phyloP scores from a whole-genome alignment of 2,888 invertebrate species.

The Euzetes globulus region DNA sequence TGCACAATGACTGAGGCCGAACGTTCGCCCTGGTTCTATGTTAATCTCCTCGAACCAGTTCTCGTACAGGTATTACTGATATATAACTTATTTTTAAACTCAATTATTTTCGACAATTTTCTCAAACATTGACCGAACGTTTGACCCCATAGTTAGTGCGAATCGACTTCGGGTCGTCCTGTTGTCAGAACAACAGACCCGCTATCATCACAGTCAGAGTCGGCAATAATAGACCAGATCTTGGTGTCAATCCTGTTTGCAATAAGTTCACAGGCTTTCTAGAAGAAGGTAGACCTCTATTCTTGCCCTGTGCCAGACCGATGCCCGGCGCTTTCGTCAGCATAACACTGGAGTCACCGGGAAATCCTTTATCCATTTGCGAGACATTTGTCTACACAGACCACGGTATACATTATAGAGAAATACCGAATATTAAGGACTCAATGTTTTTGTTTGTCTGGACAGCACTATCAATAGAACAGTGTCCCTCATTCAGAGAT shows the following conservation, averaged over 20 bases:
- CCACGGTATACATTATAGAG: conserved; percentile 50
- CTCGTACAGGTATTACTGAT: conserved; percentile 64
- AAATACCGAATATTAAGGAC: background rate
- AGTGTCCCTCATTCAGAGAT: conserved; percentile 84
- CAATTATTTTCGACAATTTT: background rate
- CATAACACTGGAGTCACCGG: conserved; percentile 71
- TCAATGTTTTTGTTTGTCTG: no score
- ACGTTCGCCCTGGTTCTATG: conserved; percentile 85
- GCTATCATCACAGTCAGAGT: conserved; percentile 81
- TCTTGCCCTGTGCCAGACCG: conserved; percentile 85
- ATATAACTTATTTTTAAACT: background rate
- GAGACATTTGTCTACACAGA: conserved; percentile 92
- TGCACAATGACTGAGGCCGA: conserved; percentile 75
- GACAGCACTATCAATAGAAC: conserved; percentile 57
- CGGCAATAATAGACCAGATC: conserved; percentile 83
- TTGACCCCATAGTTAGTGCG: conserved; percentile 35
- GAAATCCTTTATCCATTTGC: conserved; percentile 73
- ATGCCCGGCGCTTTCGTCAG: conserved; percentile 93
- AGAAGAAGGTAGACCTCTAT: conserved; percentile 78
- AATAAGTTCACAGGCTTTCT: conserved; percentile 62
- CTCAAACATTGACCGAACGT: background rate
- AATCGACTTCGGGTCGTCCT: conserved; percentile 41
- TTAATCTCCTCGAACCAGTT: conserved; percentile 84
- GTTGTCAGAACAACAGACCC: conserved; percentile 52
- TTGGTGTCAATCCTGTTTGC: conserved; percentile 84